Evolutionary conservation across 2,797 vertebrate genomes (phyloP), one percentile per base, ranked within the genome.

Genomic region (Lithobates pipiens): DNA sequence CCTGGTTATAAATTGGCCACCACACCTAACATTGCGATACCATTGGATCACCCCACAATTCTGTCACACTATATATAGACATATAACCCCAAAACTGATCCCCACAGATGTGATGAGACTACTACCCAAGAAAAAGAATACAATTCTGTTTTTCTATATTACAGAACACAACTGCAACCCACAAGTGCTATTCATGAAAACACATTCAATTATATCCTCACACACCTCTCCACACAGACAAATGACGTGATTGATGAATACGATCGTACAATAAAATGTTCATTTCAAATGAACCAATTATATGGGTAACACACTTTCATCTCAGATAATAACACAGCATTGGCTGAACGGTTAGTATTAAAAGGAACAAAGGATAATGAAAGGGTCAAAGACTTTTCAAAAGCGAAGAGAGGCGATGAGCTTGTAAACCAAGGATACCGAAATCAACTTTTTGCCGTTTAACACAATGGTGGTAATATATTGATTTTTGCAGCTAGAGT

Each of bases 401-500:
- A 61, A 9, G 23, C 57, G n/a, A 61, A 61, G 23, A 3, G 5
- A 21, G 18, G 21, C 57, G 9, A 61, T 21, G 18, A 57, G 54
- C 54, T 57, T 57, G 5, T 18, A 21, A 34, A 70, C 18, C 68
- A 36, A 13, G 68, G 68, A 70, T 13, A 16, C 27, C 68, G 21
- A 18, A n/a, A 70, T 15, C 68, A 21, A 0, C 10, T 36, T 70
- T 34, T 5, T 25, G 9, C 5, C 10, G 11, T 32, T 16, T 34
- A 21, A 39, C 34, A 42, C 32, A 21, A 72, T 36, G 18, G 32
- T 36, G 18, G 32, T 11, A 42, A 23, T 42, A 32, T 23, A 72
- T 72, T 72, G 70, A 72, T 72, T 42, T 34, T n/a, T 72, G 34
- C 70, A 42, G 70, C 36, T 72, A 36, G 36, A 36, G 10, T 36